phyloP scores from a whole-genome alignment of 2,888 invertebrate genomes.

The Colostygia pectinataria region DNA sequence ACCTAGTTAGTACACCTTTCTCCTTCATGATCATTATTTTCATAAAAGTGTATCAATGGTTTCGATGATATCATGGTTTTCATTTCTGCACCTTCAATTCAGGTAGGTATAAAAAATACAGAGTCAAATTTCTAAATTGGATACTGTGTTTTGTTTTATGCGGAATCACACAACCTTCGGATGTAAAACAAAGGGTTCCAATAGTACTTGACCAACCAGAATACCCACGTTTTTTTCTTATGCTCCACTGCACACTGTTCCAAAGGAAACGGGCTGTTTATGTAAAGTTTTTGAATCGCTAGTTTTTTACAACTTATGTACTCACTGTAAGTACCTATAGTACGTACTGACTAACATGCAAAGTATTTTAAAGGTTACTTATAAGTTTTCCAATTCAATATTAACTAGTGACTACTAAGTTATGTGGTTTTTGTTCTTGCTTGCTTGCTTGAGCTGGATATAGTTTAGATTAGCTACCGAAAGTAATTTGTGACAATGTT shows the following conservation, averaged over 20 bases:
- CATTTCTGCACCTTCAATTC: no score
- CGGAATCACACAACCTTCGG: constrained; percentile 32
- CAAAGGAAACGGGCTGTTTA: constrained; percentile 69
- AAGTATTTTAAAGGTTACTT: not conserved
- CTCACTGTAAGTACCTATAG: not conserved
- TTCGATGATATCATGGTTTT: no score
- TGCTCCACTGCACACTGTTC: constrained; percentile 55
- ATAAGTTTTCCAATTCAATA: not conserved
- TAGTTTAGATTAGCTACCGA: no score
- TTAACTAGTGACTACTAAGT: no score
- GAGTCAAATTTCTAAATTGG: no score
- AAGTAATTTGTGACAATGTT: no score
- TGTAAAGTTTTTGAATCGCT: constrained; percentile 58
- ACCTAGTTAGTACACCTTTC: no score
- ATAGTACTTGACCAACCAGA: constrained; percentile 23
- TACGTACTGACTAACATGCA: not conserved
- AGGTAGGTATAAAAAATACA: no score
- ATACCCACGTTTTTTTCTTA: constrained; percentile 22
- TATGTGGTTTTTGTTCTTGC: not conserved
- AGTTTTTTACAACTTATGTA: constrained; percentile 37
- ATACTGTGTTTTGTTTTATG: constrained; percentile 24
- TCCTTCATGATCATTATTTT: no score
- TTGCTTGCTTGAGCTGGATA: no score
- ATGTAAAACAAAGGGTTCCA: constrained; percentile 30
- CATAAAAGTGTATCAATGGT: no score